phyloP scores from a whole-genome alignment of 2,888 invertebrate species.

The Sminthurides aquaticus region DNA sequence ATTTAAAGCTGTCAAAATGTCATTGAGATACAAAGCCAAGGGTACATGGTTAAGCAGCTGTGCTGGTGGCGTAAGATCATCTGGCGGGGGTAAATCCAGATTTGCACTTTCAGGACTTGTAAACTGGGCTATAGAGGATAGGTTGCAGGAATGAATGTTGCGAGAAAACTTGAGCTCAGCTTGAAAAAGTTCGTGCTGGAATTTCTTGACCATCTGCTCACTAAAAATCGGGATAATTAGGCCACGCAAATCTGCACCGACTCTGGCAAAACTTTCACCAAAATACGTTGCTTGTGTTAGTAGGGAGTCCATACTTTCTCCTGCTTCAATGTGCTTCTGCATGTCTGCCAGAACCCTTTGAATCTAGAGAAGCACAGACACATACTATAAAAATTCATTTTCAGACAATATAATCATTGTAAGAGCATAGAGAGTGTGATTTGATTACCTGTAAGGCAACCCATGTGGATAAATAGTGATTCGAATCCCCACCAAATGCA shows the following conservation, averaged over 20 bases:
- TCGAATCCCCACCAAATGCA: conserved; percentile 41
- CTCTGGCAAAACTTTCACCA: conserved; percentile 42
- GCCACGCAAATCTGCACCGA: conserved; percentile 40
- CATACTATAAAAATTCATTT: too few species aligned
- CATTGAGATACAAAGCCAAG: conserved; percentile 37
- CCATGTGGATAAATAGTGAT: conserved; percentile 40
- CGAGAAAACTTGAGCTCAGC: conserved; percentile 38
- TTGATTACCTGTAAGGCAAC: conserved; percentile 31
- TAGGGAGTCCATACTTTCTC: conserved; percentile 35
- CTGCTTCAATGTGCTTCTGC: conserved; percentile 36
- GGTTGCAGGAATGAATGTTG: conserved; percentile 37
- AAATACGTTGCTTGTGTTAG: conserved; percentile 39
- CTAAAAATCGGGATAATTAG: conserved; percentile 35
- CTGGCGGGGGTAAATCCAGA: conserved; percentile 28
- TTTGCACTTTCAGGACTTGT: conserved; percentile 30
- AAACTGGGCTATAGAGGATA: conserved; percentile 28
- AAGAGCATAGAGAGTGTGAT: neutral
- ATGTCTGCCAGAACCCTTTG: conserved; percentile 32
- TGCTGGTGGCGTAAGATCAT: conserved; percentile 33
- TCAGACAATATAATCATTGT: neutral
- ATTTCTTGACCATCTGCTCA: conserved; percentile 32
- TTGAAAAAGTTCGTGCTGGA: conserved; percentile 35
- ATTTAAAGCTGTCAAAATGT: conserved; percentile 34
- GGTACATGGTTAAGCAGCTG: conserved; percentile 36
- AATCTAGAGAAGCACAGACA: conserved; percentile 20